These are phyloP conservation scores for Acleris literana DNA, from an alignment of 2,888 invertebrate species.

Conservation along the genomic window DNA sequence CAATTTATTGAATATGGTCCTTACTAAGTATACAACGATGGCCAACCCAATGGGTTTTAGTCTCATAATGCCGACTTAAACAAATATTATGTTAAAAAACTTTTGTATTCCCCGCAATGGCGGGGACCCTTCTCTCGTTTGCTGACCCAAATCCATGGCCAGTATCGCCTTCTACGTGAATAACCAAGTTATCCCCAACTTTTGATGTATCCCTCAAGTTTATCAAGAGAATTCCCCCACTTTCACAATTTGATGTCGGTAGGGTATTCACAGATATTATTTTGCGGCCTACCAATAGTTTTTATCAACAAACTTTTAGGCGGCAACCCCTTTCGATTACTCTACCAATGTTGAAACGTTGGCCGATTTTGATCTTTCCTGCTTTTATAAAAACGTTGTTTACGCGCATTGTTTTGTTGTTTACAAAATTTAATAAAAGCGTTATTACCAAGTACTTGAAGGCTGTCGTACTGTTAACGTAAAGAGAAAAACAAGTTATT, in stretches of 20 bases:
- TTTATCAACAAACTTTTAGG: conserved; percentile 41
- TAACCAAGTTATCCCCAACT: conserved; percentile 40
- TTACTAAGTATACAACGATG: too few relatives aligned
- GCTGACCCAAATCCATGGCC: conserved; percentile 28
- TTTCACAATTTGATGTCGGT: conserved; percentile 43
- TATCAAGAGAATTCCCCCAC: conserved; percentile 37
- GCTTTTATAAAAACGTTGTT: conserved; percentile 9
- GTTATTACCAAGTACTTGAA: conserved; percentile 14
- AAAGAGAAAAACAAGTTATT: conserved; percentile 22
- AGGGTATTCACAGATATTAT: conserved; percentile 30
- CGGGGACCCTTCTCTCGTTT: conserved; percentile 16
- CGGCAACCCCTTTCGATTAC: conserved; percentile 37
- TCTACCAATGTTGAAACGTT: background rate
- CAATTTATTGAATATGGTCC: too few relatives aligned
- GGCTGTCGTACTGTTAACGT: conserved; percentile 5
- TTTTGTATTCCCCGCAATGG: conserved; percentile 14
- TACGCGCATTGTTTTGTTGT: conserved; percentile 5
- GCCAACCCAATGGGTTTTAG: too few relatives aligned
- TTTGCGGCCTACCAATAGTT: conserved; percentile 28
- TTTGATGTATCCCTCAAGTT: conserved; percentile 41
- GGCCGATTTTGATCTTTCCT: conserved; percentile 6
- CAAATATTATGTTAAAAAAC: conserved; percentile 26
- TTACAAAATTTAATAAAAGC: conserved; percentile 17
- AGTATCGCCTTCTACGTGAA: conserved; percentile 34
- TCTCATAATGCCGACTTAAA: conserved; percentile 1